Evolutionary conservation across 1,140 invertebrate genomes (phyloP).

Genomic region (Latrodectus geometricus): DNA sequence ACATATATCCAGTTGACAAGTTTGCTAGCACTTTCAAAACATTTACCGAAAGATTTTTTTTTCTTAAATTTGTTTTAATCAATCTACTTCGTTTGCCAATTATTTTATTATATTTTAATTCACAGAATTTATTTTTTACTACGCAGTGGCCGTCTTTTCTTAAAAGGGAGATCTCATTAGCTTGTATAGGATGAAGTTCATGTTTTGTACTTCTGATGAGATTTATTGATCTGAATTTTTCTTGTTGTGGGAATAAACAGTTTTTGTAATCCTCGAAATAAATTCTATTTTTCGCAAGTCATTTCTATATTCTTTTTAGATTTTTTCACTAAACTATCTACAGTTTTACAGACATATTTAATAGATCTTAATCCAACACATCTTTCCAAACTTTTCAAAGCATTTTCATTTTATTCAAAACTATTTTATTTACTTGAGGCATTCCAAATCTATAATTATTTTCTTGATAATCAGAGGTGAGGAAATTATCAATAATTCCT

Average conservation of each 20-base stretch:
- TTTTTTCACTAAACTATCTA: constrained; percentile 59
- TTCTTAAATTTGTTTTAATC: constrained; percentile 2
- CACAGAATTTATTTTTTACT: no score
- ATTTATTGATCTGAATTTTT: no score
- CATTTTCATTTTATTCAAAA: constrained; percentile 71
- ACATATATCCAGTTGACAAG: constrained; percentile 5
- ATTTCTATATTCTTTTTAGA: constrained; percentile 62
- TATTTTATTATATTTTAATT: no score
- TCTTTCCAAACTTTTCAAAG: constrained; percentile 67
- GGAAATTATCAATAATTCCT: constrained; percentile 58
- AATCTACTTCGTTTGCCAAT: no score
- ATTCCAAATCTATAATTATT: constrained; percentile 56
- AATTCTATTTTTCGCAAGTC: constrained; percentile 50
- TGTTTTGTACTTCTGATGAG: no score
- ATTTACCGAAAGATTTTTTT: constrained; percentile 5
- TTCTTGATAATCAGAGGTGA: constrained; percentile 63
- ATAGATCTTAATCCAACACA: constrained; percentile 70
- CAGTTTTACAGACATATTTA: constrained; percentile 66
- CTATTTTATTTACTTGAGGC: constrained; percentile 70
- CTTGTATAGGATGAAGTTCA: no score
- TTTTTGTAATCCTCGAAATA: no score
- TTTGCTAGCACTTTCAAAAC: not conserved
- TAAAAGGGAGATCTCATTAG: no score
- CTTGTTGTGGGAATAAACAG: no score
- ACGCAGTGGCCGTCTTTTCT: no score